Evolutionary conservation across 2,888 invertebrate species (phyloP), one percentile per base, ranked within the genome.

Genomic region (Leptinotarsa rubiginosa): DNA sequence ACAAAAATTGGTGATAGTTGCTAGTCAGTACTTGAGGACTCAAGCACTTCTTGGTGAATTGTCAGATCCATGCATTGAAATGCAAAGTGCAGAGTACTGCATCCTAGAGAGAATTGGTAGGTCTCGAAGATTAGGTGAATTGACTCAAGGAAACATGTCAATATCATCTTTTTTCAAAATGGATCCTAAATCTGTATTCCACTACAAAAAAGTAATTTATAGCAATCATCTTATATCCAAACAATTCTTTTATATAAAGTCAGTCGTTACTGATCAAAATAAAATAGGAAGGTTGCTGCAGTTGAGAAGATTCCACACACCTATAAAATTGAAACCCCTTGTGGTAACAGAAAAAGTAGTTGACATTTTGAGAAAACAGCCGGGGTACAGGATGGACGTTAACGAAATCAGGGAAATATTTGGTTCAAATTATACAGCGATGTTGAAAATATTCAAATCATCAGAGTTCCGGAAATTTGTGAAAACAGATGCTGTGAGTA

Each of bases 41-140:
- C 85, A 86, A 72, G 89, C 92, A 0, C 84, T 96, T 52, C 88
- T 92, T 65, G 90, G 91, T 13, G 87, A 88, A 1, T 86, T 90
- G 74, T 86, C 90, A 2, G 87, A 87, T 78, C 88, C 89, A 25
- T 84, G 84, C n/a, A 83, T 89, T 1, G 90, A 90, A 50, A 80
- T 93, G 15, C 88, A 88, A 4, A 81, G 89, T 5, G 85, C 89
- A n/a, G 92, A 92, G 75, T 96, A 93, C 84, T 92, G 93, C 81
- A 87, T 95, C 50, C 87, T 95, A 74, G 96, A 96, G 87, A 87
- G 92, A 81, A 92, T 96, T 50, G 96, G 93, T 1, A 90, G 95
- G 75, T 88, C 93, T 0, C 89, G 95, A 52, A 89, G 89, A 78
- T 90, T 91, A 79, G 95, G 96, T 0, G 93, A 94, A 87, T 62